A percentile compares a stretch with the other conserved stretches of the same genome.
Evolutionary conservation across 2,888 invertebrate genomes (phyloP).

Genomic region (Brachyopa scutellaris): DNA sequence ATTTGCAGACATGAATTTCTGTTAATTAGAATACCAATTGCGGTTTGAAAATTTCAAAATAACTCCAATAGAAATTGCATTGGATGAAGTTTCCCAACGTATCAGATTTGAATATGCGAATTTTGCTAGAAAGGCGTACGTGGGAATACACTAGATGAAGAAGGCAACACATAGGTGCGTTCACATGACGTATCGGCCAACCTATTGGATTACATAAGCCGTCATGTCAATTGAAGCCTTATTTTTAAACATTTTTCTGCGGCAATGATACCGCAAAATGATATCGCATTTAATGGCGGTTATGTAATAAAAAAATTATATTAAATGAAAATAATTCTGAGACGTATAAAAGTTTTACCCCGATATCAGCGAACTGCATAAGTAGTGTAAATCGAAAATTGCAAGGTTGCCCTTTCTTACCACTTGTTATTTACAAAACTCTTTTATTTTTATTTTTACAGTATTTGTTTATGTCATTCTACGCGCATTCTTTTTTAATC

Average conservation of each 20-base stretch:
- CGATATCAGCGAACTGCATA: no score
- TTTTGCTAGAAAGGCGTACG: conserved; percentile 10
- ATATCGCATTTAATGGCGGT: conserved; percentile 11
- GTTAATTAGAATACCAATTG: conserved; percentile 47
- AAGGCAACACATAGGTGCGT: conserved; percentile 15
- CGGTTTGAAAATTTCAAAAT: conserved; percentile 41
- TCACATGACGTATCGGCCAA: conserved; percentile 22
- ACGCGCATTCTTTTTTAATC: no score
- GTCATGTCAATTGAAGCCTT: conserved; percentile 46
- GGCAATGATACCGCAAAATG: conserved; percentile 30
- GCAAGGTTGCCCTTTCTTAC: no score
- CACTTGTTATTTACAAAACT: no score
- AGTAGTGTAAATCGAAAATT: no score
- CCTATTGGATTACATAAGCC: conserved; percentile 56
- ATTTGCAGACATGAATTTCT: neutral
- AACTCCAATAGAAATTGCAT: conserved; percentile 1
- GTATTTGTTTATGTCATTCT: no score
- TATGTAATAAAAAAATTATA: no score
- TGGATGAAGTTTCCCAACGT: conserved; percentile 20
- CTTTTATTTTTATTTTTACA: no score
- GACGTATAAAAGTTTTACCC: no score
- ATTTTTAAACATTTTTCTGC: conserved; percentile 22
- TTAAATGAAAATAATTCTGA: no score
- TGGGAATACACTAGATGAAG: conserved; percentile 5
- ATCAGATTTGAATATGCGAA: conserved; percentile 16